phyloP scores from a whole-genome alignment of 2,113 vertebrate genomes.

The Choloepus hoffmanni region DNA sequence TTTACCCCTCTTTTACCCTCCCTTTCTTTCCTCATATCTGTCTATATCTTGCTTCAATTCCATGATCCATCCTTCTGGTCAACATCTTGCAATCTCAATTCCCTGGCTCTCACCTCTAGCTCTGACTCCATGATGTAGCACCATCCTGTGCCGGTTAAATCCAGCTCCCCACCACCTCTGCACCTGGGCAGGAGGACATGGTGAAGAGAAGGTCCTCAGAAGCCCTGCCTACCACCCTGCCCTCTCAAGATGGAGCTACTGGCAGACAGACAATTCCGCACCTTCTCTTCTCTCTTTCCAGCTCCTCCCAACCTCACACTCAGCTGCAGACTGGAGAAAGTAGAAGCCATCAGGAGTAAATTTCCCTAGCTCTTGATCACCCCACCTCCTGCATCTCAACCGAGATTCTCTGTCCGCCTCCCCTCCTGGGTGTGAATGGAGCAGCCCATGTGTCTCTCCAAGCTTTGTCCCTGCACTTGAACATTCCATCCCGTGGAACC shows the following conservation, averaged over 20 bases:
- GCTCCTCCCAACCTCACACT: not conserved
- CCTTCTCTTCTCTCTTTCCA: not conserved
- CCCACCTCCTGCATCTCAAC: not conserved
- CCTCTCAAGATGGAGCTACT: fast-evolving
- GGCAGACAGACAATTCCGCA: fast-evolving
- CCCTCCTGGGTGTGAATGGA: fast-evolving
- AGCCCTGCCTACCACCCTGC: fast-evolving
- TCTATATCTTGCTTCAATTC: not conserved
- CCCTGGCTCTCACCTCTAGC: not conserved
- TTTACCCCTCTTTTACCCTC: too few species aligned
- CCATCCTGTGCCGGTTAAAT: not conserved
- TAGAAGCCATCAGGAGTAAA: not conserved
- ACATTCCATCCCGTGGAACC: fast-evolving
- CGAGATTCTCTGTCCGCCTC: not conserved
- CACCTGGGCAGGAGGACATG: not conserved
- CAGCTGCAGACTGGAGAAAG: not conserved
- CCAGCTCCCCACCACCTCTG: not conserved
- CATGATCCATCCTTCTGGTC: fast-evolving
- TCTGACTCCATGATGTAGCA: not conserved
- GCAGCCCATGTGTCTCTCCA: fast-evolving
- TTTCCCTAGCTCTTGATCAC: too few species aligned
- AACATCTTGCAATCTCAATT: not conserved
- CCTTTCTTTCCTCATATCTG: not conserved
- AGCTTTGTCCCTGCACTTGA: fast-evolving
- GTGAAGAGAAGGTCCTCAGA: too few species aligned